phyloP scores from a whole-genome alignment of 2,888 invertebrate species.

The Agonopterix arenella region DNA sequence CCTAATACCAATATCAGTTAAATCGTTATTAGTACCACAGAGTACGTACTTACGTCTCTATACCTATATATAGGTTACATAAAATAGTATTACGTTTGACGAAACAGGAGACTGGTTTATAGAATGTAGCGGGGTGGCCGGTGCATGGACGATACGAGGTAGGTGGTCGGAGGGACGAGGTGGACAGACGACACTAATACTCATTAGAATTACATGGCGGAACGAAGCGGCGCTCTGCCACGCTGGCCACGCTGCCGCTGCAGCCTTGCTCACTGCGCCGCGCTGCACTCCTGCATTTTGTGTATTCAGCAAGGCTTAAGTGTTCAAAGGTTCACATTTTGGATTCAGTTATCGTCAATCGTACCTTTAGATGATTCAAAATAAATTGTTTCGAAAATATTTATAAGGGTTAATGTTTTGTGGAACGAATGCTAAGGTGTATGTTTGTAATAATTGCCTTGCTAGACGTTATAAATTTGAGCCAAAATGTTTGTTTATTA shows the following conservation, averaged over 20 bases:
- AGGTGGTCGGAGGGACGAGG: conserved; percentile 14
- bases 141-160: conserved; percentile 21
- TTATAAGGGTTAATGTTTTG: too few species aligned
- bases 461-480: too few species aligned
- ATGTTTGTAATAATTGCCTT: too few species aligned
- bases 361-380: too few species aligned
- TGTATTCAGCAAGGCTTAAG: too few species aligned
- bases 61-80: background rate
- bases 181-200: conserved; percentile 61
- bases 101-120: conserved; percentile 35
- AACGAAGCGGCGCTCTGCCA: conserved; percentile 33
- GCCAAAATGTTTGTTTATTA: too few species aligned
- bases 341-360: too few species aligned
- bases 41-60: background rate
- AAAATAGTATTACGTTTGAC: conserved; percentile 14
- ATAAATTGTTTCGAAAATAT: too few species aligned
- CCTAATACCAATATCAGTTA: background rate
- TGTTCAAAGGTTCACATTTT: too few species aligned
- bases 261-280: background rate
- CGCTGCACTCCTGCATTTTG: too few species aligned
- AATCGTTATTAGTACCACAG: background rate
- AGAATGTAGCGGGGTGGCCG: conserved; percentile 25
- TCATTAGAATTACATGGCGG: conserved; percentile 75
- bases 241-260: conserved; percentile 4
- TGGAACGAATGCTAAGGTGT: too few species aligned